Conservation (phyloP, 35 echinoderm and acorn worm species). For the Holothuria glaberrima region DNA sequence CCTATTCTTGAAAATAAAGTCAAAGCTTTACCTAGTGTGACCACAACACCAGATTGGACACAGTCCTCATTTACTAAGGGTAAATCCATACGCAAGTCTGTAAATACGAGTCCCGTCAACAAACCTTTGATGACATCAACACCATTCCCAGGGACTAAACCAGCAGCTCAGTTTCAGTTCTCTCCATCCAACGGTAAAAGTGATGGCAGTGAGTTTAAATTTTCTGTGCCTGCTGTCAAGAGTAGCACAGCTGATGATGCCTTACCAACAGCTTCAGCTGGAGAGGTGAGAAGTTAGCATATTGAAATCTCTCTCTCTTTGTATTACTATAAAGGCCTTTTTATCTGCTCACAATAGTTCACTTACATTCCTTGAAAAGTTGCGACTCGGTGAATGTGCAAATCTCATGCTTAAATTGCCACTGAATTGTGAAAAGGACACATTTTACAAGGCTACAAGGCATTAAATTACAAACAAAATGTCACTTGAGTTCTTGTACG, state of each 20-base stretch:
- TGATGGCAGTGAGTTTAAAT: not conserved
- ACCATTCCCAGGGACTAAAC: conserved; percentile 13
- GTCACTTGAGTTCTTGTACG: too few species aligned
- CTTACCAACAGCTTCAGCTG: conserved; percentile 32
- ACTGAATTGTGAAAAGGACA: too few species aligned
- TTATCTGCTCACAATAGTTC: not conserved
- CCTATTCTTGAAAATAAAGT: too few species aligned
- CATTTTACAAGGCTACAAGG: too few species aligned
- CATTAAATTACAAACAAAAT: too few species aligned
- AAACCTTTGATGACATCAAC: conserved; percentile 35
- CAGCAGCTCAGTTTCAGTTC: conserved; percentile 20
- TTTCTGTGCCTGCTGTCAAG: conserved; percentile 27
- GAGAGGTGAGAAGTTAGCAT: conserved; percentile 24
- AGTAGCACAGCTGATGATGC: not conserved
- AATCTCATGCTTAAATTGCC: too few species aligned
- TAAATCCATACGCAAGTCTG: too few species aligned
- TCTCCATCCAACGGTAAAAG: conserved; percentile 24
- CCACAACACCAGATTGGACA: not conserved
- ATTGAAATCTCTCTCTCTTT: too few species aligned
- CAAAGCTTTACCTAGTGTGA: not conserved
- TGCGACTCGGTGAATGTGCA: too few species aligned
- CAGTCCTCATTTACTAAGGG: not conserved
- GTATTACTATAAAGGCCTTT: not conserved
- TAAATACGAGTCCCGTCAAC: not conserved
- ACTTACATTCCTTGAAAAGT: too few species aligned